A percentile compares a stretch with the other conserved stretches of the same genome.
Conservation (phyloP, 2,113 vertebrate genomes). For the Carollia perspicillata region DNA sequence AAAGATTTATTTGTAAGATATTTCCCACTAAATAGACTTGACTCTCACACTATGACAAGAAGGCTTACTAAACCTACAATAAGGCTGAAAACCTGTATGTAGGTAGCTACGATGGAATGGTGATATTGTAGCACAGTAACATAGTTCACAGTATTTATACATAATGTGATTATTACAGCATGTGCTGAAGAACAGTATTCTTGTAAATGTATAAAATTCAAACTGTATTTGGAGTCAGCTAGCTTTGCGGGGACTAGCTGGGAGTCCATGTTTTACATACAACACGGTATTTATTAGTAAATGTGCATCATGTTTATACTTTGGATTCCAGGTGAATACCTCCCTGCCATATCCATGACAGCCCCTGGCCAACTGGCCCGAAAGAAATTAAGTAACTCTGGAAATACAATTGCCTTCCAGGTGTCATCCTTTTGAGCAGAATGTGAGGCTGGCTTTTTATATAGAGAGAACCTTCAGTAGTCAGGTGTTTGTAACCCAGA, state of each 20-base stretch:
- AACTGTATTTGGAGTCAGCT: not conserved
- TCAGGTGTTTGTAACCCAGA: slow-evolving; percentile 39
- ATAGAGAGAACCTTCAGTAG: slow-evolving; percentile 15
- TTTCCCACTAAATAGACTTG: not conserved
- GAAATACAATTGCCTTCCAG: slow-evolving; percentile 21
- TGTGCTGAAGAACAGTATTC: not conserved
- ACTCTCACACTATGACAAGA: not conserved
- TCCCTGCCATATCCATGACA: not conserved
- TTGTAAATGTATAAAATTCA: slow-evolving; percentile 16
- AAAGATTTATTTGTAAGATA: slow-evolving; percentile 5
- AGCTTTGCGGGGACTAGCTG: not conserved
- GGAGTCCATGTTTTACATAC: slow-evolving; percentile 1
- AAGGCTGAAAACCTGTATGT: not conserved
- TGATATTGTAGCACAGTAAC: not conserved
- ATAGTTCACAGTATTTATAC: slow-evolving; percentile 1
- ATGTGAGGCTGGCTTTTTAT: slow-evolving; percentile 13
- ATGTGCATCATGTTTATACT: slow-evolving; percentile 20
- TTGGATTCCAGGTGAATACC: slow-evolving; percentile 30
- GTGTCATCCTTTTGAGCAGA: not conserved
- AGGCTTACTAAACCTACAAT: not conserved
- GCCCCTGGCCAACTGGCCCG: not conserved
- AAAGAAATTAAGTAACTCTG: slow-evolving; percentile 39
- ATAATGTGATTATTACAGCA: not conserved
- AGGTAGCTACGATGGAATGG: not conserved
- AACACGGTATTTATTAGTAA: slow-evolving; percentile 53